Evolutionary conservation across 30 jellyfish, hydroid and myxozoan genomes (phyloP), one percentile per base, ranked within the genome.

Genomic region (Aurelia aurita complex sp. Pacific): DNA sequence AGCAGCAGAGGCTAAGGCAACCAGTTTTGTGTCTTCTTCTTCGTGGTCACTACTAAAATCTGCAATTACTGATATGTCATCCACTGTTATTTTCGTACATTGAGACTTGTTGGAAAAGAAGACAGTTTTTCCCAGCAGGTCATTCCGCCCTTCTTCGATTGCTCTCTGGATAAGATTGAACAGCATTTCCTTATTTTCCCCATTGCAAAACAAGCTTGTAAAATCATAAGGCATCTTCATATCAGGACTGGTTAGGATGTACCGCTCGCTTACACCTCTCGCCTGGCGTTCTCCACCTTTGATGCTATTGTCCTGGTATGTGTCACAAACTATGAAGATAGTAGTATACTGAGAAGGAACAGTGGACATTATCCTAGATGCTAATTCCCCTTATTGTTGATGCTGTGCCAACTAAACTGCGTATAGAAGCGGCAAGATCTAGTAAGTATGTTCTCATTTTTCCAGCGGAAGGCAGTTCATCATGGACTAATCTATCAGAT

Each of bases 271-370:
- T 33, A 9, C 83, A 65, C 84, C 76, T 55, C 90, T 81, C 61
- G 83, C 74, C 65, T 67, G 76, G 36, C 90, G 74, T 68, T 81
- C 83, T 38, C 75, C 84, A 3, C 90, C 76, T 54, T 81, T 81
- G 74, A 81, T 78, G 69, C 79, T 78, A 80, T 61, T 78, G 67
- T 80, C 72, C 78, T 63, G 62, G 13, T 52, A 76, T 69, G 83
- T 80, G 46, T 80, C 83, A 80, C 82, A 80, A 69, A 67, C 83
- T 9, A 80, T 80, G 38, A 65, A 50, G 43, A 52, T 52, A 17
- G 50, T 23, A 23, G 29, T 23, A 23, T 23, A 23, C 29, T 23
- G 29, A 23, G 29, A 23, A 23, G 29, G 29, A 38, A 38, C 50
- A 38, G 50, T 38, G 50, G 50, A 3, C 50, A 38, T 38, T 38